phyloP scores from a whole-genome alignment of 2,113 vertebrate genomes.

The Zapus hudsonius region DNA sequence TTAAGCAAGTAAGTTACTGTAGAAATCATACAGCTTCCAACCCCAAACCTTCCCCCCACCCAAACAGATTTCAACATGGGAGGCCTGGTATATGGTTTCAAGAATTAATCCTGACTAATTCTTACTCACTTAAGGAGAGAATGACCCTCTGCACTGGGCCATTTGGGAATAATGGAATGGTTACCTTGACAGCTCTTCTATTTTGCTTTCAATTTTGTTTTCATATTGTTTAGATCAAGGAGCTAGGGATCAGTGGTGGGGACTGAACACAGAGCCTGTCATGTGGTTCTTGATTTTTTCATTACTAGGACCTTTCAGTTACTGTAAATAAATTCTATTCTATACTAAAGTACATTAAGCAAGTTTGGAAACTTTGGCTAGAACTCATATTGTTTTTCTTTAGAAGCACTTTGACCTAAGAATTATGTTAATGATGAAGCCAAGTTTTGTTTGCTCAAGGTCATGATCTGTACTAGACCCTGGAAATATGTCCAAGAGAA shows the following conservation, averaged over 20 bases:
- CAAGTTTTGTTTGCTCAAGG: slow-evolving; percentile 34
- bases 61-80: neutral
- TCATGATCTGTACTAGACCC: slow-evolving; percentile 24
- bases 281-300: too few relatives aligned
- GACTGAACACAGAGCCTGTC: neutral
- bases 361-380: neutral
- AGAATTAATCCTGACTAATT: neutral
- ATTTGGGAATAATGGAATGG: neutral
- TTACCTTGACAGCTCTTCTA: neutral
- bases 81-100: neutral
- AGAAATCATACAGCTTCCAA: neutral
- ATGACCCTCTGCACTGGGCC: neutral
- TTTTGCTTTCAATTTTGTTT: neutral
- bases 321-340: neutral
- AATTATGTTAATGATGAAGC: slow-evolving; percentile 1
- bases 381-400: neutral
- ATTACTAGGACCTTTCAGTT: too few relatives aligned
- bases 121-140: neutral
- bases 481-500: slow-evolving; percentile 36
- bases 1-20: neutral
- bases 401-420: neutral
- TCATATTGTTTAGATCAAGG: neutral
- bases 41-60: too few relatives aligned
- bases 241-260: neutral
- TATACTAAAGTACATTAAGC: neutral